phyloP scores from a whole-genome alignment of 1,140 invertebrate species.

The Drosophila sulfurigaster region DNA sequence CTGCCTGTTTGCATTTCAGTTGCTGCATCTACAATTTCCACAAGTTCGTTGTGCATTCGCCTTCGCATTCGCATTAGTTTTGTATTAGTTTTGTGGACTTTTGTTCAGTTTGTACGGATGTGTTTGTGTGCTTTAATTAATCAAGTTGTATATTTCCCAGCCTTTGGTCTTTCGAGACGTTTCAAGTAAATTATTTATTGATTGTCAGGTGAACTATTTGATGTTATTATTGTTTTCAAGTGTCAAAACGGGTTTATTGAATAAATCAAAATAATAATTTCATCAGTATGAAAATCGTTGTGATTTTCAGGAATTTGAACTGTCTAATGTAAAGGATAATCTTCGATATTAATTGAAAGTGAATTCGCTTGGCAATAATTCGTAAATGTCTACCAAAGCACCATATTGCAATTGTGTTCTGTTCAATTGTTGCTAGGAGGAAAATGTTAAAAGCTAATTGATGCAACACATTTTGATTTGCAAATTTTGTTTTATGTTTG shows the following conservation, averaged over 20 bases:
- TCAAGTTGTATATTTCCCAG: conserved; percentile 50
- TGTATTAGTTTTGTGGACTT: conserved; percentile 12
- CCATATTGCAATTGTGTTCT: too few species aligned
- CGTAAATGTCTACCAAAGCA: not conserved
- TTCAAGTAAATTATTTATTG: conserved; percentile 19
- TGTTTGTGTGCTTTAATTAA: conserved; percentile 53
- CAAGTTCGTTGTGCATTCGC: conserved; percentile 25
- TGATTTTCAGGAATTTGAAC: not conserved
- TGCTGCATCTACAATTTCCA: conserved; percentile 32
- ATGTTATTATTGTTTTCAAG: conserved; percentile 12
- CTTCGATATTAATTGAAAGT: not conserved
- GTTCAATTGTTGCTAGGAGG: too few species aligned
- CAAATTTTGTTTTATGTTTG: not conserved
- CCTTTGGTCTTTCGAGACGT: conserved; percentile 24
- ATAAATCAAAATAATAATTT: conserved; percentile 24
- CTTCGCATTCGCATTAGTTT: conserved; percentile 12
- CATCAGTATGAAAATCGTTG: not conserved
- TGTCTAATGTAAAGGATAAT: not conserved
- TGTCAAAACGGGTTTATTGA: conserved; percentile 15
- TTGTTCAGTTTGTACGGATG: conserved; percentile 8
- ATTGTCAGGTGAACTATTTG: conserved; percentile 8
- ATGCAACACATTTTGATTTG: not conserved
- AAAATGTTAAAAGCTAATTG: not conserved
- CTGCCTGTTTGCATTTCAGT: conserved; percentile 55
- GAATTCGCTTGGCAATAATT: not conserved